Percentiles rank a stretch among this genome's conserved stretches.
Conservation (phyloP, 2,888 invertebrate species). For the Tetropium fuscum region DNA sequence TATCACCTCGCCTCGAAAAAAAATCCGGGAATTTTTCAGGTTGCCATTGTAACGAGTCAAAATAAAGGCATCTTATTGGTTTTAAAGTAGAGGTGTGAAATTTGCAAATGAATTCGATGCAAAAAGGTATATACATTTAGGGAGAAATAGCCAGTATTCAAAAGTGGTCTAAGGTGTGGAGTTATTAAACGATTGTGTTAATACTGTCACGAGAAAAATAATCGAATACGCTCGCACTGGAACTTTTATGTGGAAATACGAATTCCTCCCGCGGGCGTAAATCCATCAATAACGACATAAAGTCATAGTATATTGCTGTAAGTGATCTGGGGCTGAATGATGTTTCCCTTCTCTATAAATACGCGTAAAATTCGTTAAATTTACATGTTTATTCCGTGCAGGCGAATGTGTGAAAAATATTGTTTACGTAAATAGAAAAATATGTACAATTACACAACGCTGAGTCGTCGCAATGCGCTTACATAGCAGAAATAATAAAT, state of each 20-base stretch:
- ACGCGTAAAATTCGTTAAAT: constrained; percentile 40
- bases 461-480: not conserved
- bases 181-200: too few relatives aligned
- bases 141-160: too few relatives aligned
- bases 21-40: too few relatives aligned
- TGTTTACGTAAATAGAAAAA: constrained; percentile 34
- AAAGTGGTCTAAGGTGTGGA: too few relatives aligned
- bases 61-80: too few relatives aligned
- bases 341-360: constrained; percentile 42
- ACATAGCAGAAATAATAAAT: constrained; percentile 16
- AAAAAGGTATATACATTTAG: too few relatives aligned
- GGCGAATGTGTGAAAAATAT: constrained; percentile 37
- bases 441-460: constrained; percentile 17
- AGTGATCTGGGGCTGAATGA: constrained; percentile 41
- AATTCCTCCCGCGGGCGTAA: constrained; percentile 31
- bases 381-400: constrained; percentile 39
- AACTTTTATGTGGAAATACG: constrained; percentile 35
- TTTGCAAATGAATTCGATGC: too few relatives aligned
- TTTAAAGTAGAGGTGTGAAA: too few relatives aligned
- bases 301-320: constrained; percentile 35
- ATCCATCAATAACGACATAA: constrained; percentile 37
- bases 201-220: too few relatives aligned
- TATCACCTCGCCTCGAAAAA: too few relatives aligned
- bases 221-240: too few relatives aligned
- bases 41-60: too few relatives aligned